Conservation (phyloP, 2,113 vertebrate species). For the Thunnus maccoyii region DNA sequence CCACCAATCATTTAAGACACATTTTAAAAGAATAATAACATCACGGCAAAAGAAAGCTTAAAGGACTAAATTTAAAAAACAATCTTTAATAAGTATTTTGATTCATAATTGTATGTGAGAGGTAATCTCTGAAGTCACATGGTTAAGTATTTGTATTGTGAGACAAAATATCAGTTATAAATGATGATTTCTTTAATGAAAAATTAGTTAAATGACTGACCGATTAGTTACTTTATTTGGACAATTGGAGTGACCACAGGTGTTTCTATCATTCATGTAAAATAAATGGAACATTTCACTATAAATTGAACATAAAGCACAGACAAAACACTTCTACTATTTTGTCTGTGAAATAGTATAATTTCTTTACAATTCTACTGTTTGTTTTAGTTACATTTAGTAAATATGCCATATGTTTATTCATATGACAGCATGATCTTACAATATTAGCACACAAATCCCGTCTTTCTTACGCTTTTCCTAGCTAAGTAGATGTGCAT, state of each 20-base stretch:
- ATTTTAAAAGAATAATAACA: background rate
- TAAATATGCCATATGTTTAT: constrained; percentile 34
- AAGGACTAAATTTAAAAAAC: background rate
- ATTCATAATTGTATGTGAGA: background rate
- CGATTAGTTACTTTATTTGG: constrained; percentile 6
- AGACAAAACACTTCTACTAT: background rate
- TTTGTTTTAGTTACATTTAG: constrained; percentile 14
- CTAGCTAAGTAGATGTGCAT: constrained; percentile 53
- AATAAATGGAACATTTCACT: background rate
- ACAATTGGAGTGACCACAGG: background rate
- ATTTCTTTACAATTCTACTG: background rate
- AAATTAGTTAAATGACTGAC: constrained; percentile 4
- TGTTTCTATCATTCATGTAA: background rate
- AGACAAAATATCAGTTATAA: constrained; percentile 1
- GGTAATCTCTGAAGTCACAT: constrained; percentile 18
- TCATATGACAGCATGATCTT: constrained; percentile 32
- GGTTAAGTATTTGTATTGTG: constrained; percentile 8
- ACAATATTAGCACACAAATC: constrained; percentile 37
- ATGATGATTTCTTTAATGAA: constrained; percentile 25
- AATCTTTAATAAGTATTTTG: background rate
- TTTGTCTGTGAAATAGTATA: background rate
- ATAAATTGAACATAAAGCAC: background rate
- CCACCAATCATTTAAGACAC: too few relatives aligned
- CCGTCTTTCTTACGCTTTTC: constrained; percentile 31
- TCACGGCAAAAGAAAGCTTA: background rate